Conservation (phyloP, 2,113 vertebrate genomes). For the Acanthisitta chloris region DNA sequence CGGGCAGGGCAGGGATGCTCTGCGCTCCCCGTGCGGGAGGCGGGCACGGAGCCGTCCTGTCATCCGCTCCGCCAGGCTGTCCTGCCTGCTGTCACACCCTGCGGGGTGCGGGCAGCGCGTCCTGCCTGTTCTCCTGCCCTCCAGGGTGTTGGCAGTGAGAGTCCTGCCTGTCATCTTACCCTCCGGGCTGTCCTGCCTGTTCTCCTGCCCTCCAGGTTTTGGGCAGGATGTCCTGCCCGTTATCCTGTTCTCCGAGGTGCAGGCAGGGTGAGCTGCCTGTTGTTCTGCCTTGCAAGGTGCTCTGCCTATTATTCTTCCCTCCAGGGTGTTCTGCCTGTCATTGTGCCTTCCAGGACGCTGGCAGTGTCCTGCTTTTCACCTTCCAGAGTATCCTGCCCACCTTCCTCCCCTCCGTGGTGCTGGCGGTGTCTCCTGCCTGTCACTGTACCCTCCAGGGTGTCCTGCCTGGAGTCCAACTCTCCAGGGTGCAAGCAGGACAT, state of each 20-base stretch:
- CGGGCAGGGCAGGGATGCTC: not conserved
- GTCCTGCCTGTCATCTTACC: no score
- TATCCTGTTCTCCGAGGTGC: not conserved
- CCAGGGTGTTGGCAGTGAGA: not conserved
- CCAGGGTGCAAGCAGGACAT: not conserved
- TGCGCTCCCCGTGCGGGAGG: not conserved
- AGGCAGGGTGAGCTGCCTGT: not conserved
- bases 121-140: not conserved
- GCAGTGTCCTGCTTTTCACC: not conserved
- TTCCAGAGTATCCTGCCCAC: not conserved
- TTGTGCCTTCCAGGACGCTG: not conserved
- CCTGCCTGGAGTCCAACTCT: no score
- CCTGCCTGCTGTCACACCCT: not conserved
- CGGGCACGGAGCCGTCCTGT: not conserved
- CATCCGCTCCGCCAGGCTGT: not conserved
- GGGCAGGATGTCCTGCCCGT: not conserved
- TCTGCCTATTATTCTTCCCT: not conserved
- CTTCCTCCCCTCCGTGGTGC: rapidly evolving
- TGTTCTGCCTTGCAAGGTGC: not conserved
- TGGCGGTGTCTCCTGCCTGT: no score
- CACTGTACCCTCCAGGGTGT: no score
- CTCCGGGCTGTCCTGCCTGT: rapidly evolving
- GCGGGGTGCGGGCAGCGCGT: not conserved
- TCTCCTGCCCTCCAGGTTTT: not conserved
- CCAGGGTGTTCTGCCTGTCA: not conserved